Base-by-base conservation (phyloP, 2,888 invertebrate genomes). In the Drosophila mayaguana region DNA sequence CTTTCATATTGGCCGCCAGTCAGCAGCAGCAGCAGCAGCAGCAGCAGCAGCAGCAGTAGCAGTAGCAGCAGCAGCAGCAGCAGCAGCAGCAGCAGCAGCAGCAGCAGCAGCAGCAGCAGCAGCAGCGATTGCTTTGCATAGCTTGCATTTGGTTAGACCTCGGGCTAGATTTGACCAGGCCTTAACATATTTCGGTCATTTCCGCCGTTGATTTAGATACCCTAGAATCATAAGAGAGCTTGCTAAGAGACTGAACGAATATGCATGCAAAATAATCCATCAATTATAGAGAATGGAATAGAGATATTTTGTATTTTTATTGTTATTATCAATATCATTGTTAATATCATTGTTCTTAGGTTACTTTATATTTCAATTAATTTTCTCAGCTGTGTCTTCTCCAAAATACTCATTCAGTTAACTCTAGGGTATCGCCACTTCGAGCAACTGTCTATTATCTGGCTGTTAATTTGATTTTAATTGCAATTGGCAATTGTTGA, bases 1-100 rank as follows among this genome's bases (percentile, higher is more conserved):
- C 83, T 88, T 88, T 83, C 86, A 81, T 73, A 72, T 86, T 65
- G 64, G 56, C 72, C 20, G 57, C 32, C 71, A 36, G 42, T 42
- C 54, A 40, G 18, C 28, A 25, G 36, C 36, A 46, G 5, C 55
- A 54, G 20, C 65, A 18, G 54, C 60, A 32, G 32, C 32, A 9
- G 8, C 11, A 32, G 34, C 32, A 40, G 3, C 50, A 43, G 36
- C 63, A 11, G 56, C 66, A 51, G 76, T n/a, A n/a, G 5, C 55
- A 54, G 20, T 63, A 18, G 54, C 60, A 32, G 32, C 32, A 9
- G 8, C 11, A 32, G 34, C 32, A 40, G 3, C 50, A 43, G 36
- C 63, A 11, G 56, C 66, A 51, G 76, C 18, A n/a, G n/a, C 54
- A 40, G 18, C 28, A 25, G 36, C 36, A 46, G 5, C 55, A 54